phyloP scores from a whole-genome alignment of 1,140 invertebrate genomes.

The Cyclina sinensis region DNA sequence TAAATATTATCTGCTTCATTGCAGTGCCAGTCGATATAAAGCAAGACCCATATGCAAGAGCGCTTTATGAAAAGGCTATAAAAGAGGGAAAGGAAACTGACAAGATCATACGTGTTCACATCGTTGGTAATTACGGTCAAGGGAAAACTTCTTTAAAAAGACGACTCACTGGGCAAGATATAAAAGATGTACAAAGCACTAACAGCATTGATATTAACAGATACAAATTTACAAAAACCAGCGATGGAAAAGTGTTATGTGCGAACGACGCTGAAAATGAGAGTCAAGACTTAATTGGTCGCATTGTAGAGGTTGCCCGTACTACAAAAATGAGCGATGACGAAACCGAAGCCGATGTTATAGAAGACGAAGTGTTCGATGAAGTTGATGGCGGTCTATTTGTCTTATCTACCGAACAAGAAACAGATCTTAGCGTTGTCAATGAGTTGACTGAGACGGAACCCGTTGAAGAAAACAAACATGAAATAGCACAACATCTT shows the following conservation, averaged over 20 bases:
- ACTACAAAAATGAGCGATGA: neutral
- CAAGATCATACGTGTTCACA: neutral
- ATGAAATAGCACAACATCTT: no score
- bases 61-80: slow-evolving; percentile 5
- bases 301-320: slow-evolving; percentile 2
- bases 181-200: neutral
- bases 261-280: neutral
- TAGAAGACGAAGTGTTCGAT: no score
- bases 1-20: neutral
- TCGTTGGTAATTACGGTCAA: slow-evolving; percentile 1
- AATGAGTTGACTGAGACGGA: neutral
- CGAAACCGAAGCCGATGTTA: no score
- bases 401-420: no score
- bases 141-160: slow-evolving; percentile 10
- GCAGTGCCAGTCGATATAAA: neutral
- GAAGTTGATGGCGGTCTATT: neutral
- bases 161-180: neutral
- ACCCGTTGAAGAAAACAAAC: no score
- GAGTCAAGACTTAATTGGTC: neutral
- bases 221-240: neutral
- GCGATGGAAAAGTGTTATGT: neutral
- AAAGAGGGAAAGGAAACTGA: slow-evolving; percentile 11
- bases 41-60: neutral
- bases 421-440: no score
- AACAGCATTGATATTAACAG: slow-evolving; percentile 17